Percentiles rank a stretch among this genome's conserved stretches.
Conservation (phyloP, 2,797 vertebrate species). For the Tokudaia muenninki region DNA sequence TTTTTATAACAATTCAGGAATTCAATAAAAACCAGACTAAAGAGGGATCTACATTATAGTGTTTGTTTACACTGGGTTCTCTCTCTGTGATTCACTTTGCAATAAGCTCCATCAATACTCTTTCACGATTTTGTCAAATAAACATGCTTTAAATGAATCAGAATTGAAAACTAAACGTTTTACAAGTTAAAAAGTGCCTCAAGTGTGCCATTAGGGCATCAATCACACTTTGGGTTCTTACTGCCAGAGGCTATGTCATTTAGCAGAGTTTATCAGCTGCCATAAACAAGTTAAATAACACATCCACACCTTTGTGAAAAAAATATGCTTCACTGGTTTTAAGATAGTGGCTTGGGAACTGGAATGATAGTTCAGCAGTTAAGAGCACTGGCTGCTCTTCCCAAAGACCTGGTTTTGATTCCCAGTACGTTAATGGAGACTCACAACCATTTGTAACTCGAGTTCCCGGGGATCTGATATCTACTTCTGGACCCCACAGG, state of each 20-base stretch:
- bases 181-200: slow-evolving; percentile 50
- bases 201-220: slow-evolving; percentile 4
- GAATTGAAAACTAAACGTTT: slow-evolving; percentile 30
- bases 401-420: not conserved
- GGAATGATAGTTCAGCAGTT: not conserved
- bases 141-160: slow-evolving; percentile 38
- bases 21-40: slow-evolving; percentile 11
- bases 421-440: not conserved
- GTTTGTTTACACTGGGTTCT: not conserved
- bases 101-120: slow-evolving; percentile 42
- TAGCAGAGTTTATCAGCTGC: not conserved
- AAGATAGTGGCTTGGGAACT: not conserved
- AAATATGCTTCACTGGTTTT: slow-evolving; percentile 4
- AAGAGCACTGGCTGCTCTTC: not conserved
- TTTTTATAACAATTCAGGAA: slow-evolving; percentile 12
- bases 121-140: slow-evolving; percentile 56
- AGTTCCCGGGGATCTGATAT: not conserved
- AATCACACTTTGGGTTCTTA: not conserved
- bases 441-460: not conserved
- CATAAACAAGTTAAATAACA: slow-evolving; percentile 29
- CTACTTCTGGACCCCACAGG: not conserved
- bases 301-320: slow-evolving; percentile 8
- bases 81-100: slow-evolving; percentile 18
- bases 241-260: not conserved
- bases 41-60: not conserved